Conservation (phyloP, 2,888 invertebrate species). For the Drosophila atroscutellata region DNA sequence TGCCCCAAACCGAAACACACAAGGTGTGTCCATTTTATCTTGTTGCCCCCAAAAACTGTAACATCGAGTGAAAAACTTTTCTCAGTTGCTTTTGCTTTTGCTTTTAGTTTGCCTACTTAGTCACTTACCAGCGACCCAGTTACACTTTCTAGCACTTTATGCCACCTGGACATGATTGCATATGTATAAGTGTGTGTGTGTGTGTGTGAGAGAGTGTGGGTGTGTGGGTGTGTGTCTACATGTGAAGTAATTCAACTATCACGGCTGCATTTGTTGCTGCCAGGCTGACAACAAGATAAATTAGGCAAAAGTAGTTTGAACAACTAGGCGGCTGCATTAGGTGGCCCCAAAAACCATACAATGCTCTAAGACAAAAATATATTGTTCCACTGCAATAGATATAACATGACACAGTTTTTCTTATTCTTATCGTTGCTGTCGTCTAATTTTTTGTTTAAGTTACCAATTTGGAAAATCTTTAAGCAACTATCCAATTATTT, state of each 20-base stretch:
- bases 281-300: conserved; percentile 77
- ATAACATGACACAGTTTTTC: background rate
- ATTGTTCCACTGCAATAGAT: background rate
- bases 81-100: conserved; percentile 57
- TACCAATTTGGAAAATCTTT: background rate
- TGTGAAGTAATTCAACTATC: conserved; percentile 52
- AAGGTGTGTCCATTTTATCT: conserved; percentile 78
- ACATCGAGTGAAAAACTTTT: conserved; percentile 63
- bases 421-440: background rate
- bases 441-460: background rate
- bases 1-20: conserved; percentile 48
- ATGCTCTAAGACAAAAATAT: conserved; percentile 3
- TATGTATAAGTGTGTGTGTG: background rate
- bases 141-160: conserved; percentile 55
- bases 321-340: conserved; percentile 34
- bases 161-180: conserved; percentile 43
- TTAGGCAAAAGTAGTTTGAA: conserved; percentile 62
- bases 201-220: background rate
- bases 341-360: conserved; percentile 6
- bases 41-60: conserved; percentile 50
- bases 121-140: conserved; percentile 62
- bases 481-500: background rate
- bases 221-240: conserved; percentile 9
- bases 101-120: conserved; percentile 60
- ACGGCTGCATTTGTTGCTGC: conserved; percentile 73